Evolutionary conservation across 2,888 invertebrate genomes (phyloP).

Genomic region (Augiades crinisus): DNA sequence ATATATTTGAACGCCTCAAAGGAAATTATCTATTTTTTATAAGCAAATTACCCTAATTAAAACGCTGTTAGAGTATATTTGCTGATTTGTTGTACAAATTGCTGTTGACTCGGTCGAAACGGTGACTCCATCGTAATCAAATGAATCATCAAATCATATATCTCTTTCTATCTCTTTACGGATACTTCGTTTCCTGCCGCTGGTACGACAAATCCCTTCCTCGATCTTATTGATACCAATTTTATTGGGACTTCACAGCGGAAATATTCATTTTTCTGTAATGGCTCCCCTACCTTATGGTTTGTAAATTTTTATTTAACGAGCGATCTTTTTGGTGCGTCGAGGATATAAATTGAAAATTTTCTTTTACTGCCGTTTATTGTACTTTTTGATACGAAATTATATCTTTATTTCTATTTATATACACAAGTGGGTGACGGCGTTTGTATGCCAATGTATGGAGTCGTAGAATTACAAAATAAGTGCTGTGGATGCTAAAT

Average conservation of each 20-base stretch:
- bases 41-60: no score
- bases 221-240: conserved; percentile 38
- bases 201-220: conserved; percentile 6
- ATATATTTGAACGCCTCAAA: neutral
- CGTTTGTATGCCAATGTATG: no score
- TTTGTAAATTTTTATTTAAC: conserved; percentile 49
- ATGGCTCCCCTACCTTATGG: conserved; percentile 46
- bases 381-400: neutral
- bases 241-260: conserved; percentile 42
- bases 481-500: no score
- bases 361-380: conserved; percentile 9
- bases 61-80: no score
- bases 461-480: no score
- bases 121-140: no score
- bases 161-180: no score
- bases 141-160: no score
- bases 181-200: conserved; percentile 12
- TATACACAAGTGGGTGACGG: no score
- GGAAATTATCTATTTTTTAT: neutral
- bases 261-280: conserved; percentile 40
- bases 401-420: neutral
- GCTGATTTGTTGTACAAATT: no score
- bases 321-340: conserved; percentile 15
- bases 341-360: conserved; percentile 23
- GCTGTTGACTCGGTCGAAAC: no score